Evolutionary conservation across 2,888 invertebrate species (phyloP), one percentile per base, ranked within the genome.

Genomic region (Melieria picta): DNA sequence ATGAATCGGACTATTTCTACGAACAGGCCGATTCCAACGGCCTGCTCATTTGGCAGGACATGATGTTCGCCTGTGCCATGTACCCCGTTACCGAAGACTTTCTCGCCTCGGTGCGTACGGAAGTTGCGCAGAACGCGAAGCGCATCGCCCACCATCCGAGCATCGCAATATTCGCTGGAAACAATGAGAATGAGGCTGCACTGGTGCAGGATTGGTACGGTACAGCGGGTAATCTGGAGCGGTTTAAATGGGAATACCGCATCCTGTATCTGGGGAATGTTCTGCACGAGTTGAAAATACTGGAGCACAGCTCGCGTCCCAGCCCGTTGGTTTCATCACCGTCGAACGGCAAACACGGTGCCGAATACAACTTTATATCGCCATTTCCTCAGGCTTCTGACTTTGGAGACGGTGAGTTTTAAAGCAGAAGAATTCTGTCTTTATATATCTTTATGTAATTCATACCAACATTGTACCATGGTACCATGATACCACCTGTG

Each of bases 181-280:
- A 98, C 85, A 99, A 99, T 84, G 99, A 99, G 87, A 98, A 98
- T 83, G 99, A 99, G 88, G 93, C 91, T 5, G 98, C 96, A 0
- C 84, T 98, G 6, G 89, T 91, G 62, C 91, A 91, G 57, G 91
- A 94, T 83, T 98, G 97, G 98, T 86, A 93, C 82, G 83, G 84
- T 1, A 92, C 93, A 0, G 78, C 81, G 0, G 66, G 78, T 0
- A 81, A 90, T 11, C 89, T 89, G 76, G 78, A 87, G 0, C 86
- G 88, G 66, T 95, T 93, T 80, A 91, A 91, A 80, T 79, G 86
- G 0, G 97, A 98, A 82, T 98, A 97, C 81, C 87, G 94, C 0
- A 91, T 91, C 80, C 88, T 99, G 0, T 99, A 98, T 82, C 91
- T 94, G 0, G 89, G 92, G 57, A 92, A 93, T 0, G 91, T 98